Conservation (phyloP, 2,888 invertebrate species). For the Eupithecia centaureata region DNA sequence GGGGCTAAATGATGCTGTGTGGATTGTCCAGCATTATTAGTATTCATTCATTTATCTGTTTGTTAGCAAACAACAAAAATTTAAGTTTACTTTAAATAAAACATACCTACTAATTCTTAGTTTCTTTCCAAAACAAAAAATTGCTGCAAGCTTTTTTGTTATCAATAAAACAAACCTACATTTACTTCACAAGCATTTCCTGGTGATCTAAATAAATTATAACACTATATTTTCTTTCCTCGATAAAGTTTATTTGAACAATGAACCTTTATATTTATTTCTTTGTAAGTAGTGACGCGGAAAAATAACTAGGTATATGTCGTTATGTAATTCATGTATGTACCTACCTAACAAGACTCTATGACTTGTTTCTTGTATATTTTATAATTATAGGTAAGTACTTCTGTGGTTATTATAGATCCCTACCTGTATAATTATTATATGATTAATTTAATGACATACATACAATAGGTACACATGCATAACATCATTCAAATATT, state of each 20-base stretch:
- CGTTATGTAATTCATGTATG: not conserved
- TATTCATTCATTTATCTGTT: no score
- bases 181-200: constrained; percentile 1
- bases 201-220: not conserved
- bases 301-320: not conserved
- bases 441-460: not conserved
- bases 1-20: no score
- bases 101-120: no score
- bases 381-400: not conserved
- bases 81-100: no score
- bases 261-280: constrained; percentile 3
- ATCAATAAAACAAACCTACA: not conserved
- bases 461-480: no score
- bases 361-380: not conserved
- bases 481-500: no score
- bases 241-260: not conserved
- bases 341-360: not conserved
- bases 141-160: no score
- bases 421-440: not conserved
- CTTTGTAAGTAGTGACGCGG: not conserved
- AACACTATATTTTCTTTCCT: not conserved
- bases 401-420: not conserved
- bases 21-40: no score
- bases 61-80: no score
- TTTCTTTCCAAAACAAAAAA: no score